Conservation (phyloP, 2,888 invertebrate genomes). For the Pachymerium ferrugineum region DNA sequence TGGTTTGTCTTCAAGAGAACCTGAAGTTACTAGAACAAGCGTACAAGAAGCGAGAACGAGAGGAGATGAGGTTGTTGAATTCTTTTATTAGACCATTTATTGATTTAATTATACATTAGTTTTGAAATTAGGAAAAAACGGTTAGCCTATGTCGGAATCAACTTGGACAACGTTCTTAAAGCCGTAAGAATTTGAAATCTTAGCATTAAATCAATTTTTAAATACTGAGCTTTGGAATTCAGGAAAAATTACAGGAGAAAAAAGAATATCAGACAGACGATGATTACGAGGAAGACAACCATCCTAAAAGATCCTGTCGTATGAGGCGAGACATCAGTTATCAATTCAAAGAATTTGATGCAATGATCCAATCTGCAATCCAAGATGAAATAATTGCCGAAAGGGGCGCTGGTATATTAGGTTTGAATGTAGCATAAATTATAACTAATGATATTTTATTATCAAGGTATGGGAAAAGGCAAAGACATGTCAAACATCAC, state of each 20-base stretch:
- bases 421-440: too few relatives aligned
- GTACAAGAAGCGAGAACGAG: conserved; percentile 57
- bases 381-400: conserved; percentile 43
- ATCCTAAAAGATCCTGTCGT: conserved; percentile 57
- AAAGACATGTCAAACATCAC: conserved; percentile 90
- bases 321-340: conserved; percentile 68
- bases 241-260: conserved; percentile 43
- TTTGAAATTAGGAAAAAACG: conserved; percentile 57
- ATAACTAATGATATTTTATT: too few relatives aligned
- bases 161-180: conserved; percentile 62
- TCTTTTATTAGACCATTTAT: background rate
- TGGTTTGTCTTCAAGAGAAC: conserved; percentile 66
- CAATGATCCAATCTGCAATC: conserved; percentile 83
- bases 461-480: conserved; percentile 69
- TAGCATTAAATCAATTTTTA: background rate
- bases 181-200: conserved; percentile 41
- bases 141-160: conserved; percentile 68
- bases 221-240: background rate
- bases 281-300: conserved; percentile 41
- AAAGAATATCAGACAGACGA: conserved; percentile 43
- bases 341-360: conserved; percentile 84
- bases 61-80: conserved; percentile 56
- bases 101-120: background rate
- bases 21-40: conserved; percentile 52
- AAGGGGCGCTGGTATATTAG: conserved; percentile 7